Percentiles rank a stretch among this genome's conserved stretches.
These are phyloP conservation scores for Brachynemurus nebulosus DNA, from an alignment of 2,888 invertebrate genomes.

Conservation along the genomic window DNA sequence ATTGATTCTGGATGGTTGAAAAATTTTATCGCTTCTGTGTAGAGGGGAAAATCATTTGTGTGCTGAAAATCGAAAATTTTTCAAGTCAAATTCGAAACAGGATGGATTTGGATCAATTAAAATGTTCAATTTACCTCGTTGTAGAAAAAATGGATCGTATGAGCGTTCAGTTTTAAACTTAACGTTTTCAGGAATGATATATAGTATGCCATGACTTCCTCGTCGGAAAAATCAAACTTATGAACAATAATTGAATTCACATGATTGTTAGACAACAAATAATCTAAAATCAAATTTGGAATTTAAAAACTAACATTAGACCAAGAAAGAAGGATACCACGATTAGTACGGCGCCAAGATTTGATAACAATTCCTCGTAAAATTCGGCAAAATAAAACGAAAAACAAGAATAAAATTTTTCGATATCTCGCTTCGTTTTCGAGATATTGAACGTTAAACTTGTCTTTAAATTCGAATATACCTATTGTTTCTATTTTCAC, in stretches of 20 bases:
- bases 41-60: constrained; percentile 97
- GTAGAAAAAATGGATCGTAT: constrained; percentile 99
- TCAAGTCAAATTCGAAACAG: not conserved
- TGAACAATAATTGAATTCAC: constrained; percentile 99
- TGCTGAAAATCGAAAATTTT: constrained; percentile 43
- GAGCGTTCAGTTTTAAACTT: constrained; percentile 91
- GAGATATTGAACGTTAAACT: no score
- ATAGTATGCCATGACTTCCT: constrained; percentile 99
- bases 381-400: no score
- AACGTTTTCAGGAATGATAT: constrained; percentile 98
- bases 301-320: not conserved
- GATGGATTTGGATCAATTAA: not conserved
- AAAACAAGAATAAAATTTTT: no score
- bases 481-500: no score
- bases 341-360: no score
- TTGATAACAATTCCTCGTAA: no score
- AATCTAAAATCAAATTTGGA: constrained; percentile 57
- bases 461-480: no score
- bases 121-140: constrained; percentile 67
- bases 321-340: no score
- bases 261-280: constrained; percentile 96
- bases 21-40: constrained; percentile 98
- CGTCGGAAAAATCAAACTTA: constrained; percentile 98
- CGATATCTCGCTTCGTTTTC: no score
- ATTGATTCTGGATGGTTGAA: constrained; percentile 98